These are phyloP conservation scores for Brachionichthys hirsutus DNA, from an alignment of 2,113 vertebrate genomes.

Conservation along the genomic window DNA sequence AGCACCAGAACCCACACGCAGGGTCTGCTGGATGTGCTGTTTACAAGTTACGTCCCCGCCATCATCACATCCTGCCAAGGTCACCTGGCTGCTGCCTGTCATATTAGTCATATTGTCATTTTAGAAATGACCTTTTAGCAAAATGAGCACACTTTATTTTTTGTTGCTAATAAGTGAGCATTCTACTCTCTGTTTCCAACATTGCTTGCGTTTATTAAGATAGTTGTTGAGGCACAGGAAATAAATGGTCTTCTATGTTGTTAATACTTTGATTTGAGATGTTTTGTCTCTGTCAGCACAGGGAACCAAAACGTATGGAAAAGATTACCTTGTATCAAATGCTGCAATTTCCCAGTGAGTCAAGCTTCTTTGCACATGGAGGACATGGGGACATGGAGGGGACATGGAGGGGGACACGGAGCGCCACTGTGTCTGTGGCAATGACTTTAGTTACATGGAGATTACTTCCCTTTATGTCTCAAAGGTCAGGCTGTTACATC, in stretches of 20 bases:
- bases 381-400: no score
- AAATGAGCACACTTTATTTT: conserved; percentile 5
- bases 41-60: conserved; percentile 40
- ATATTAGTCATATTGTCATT: conserved; percentile 7
- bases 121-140: conserved; percentile 31
- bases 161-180: not conserved
- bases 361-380: not conserved
- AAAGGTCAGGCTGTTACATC: conserved; percentile 42
- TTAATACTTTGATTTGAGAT: no score
- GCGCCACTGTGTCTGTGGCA: no score
- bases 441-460: conserved; percentile 8
- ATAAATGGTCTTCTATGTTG: not conserved
- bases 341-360: conserved; percentile 9
- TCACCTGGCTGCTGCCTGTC: conserved; percentile 29
- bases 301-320: no score
- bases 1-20: conserved; percentile 58
- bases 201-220: not conserved
- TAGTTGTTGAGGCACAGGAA: not conserved
- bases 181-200: conserved; percentile 5
- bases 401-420: not conserved
- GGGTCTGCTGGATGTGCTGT: conserved; percentile 36
- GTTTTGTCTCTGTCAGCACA: no score
- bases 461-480: conserved; percentile 20
- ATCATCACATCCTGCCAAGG: conserved; percentile 58
- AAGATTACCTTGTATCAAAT: conserved; percentile 8